These are phyloP conservation scores for Pseudomyrmex cubaensis DNA, from an alignment of 1,140 invertebrate genomes.

Conservation along the genomic window DNA sequence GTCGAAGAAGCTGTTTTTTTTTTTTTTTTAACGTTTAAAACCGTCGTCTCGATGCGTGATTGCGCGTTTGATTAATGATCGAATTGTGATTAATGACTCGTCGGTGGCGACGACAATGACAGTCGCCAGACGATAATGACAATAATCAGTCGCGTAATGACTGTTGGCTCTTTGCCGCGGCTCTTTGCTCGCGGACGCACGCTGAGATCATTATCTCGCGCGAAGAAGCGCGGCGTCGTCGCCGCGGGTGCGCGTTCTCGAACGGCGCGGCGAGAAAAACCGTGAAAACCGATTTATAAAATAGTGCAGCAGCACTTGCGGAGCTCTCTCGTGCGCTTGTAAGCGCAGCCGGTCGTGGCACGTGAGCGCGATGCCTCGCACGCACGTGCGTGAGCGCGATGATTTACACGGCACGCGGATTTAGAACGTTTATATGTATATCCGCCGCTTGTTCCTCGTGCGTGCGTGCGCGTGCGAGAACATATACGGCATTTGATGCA, in stretches of 20 bases:
- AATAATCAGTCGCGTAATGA: conserved; percentile 28
- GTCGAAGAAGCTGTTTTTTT: too few relatives aligned
- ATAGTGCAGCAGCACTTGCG: background rate
- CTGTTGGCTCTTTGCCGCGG: conserved; percentile 2
- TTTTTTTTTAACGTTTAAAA: background rate
- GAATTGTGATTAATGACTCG: conserved; percentile 4
- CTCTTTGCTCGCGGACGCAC: background rate
- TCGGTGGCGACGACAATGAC: conserved; percentile 9
- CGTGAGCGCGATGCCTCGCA: conserved; percentile 44
- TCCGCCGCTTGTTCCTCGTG: conserved; percentile 1
- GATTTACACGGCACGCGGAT: conserved; percentile 45
- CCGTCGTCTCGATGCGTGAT: background rate
- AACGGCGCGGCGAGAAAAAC: conserved; percentile 13
- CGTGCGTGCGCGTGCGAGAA: background rate
- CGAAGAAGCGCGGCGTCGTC: background rate
- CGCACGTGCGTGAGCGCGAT: conserved; percentile 40
- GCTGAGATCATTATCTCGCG: conserved; percentile 4
- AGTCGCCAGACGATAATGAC: conserved; percentile 6
- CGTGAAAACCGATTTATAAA: conserved; percentile 33
- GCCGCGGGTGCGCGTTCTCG: conserved; percentile 11
- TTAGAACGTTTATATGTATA: conserved; percentile 31
- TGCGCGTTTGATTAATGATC: conserved; percentile 22
- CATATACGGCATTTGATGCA: conserved; percentile 19
- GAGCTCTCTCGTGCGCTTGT: conserved; percentile 21
- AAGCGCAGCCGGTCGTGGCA: conserved; percentile 46